phyloP scores from a whole-genome alignment of 2,888 invertebrate species.

The Marasmarcha lunaedactyla region DNA sequence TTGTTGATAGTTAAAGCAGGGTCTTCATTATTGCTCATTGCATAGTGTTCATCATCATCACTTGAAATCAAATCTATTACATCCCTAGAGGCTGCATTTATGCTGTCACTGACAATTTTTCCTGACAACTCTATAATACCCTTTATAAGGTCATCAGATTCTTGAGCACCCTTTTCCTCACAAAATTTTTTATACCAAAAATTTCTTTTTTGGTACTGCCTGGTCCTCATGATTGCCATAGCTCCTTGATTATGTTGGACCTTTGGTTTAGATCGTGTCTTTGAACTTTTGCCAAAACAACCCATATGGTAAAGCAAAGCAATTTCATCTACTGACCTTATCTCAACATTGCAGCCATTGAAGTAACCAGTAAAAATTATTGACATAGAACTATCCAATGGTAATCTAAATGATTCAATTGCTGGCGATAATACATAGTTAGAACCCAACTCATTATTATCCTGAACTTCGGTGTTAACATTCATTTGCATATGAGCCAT shows the following conservation, averaged over 20 bases:
- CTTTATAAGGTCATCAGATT: slow-evolving; percentile 33
- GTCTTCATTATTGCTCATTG: not conserved
- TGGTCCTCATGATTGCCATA: slow-evolving; percentile 58
- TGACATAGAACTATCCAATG: slow-evolving; percentile 49
- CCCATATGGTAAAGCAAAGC: slow-evolving; percentile 76
- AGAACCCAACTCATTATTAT: slow-evolving; percentile 40
- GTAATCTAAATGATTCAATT: slow-evolving; percentile 54
- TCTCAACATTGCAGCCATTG: slow-evolving; percentile 76
- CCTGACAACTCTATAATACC: slow-evolving; percentile 34
- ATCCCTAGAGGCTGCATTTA: slow-evolving; percentile 31
- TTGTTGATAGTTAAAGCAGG: not conserved
- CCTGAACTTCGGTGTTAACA: slow-evolving; percentile 62
- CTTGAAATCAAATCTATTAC: slow-evolving; percentile 60
- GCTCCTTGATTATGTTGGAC: slow-evolving; percentile 39
- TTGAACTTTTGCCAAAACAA: slow-evolving; percentile 80
- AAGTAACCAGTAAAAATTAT: slow-evolving; percentile 71
- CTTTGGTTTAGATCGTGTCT: slow-evolving; percentile 69
- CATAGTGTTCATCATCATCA: slow-evolving; percentile 27
- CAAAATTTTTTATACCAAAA: slow-evolving; percentile 62
- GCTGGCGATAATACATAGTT: slow-evolving; percentile 34
- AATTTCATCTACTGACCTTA: slow-evolving; percentile 71
- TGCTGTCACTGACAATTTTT: slow-evolving; percentile 34
- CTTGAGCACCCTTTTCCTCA: slow-evolving; percentile 21
- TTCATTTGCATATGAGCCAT: slow-evolving; percentile 44
- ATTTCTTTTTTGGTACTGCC: slow-evolving; percentile 72